Conservation (phyloP, 2,113 vertebrate genomes). For the Centropristis striata region DNA sequence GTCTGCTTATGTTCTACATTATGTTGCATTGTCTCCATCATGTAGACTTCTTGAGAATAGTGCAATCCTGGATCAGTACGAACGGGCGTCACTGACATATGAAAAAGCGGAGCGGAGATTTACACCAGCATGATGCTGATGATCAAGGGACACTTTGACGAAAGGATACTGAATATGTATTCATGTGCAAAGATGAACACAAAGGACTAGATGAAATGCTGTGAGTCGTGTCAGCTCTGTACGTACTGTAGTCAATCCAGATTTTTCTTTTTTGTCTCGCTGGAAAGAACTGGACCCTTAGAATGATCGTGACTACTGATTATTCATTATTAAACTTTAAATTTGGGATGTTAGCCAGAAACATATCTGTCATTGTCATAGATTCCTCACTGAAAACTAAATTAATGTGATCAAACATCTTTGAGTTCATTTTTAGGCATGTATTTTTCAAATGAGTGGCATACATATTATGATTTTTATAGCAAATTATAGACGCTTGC, state of each 20-base stretch:
- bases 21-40: conserved; percentile 92
- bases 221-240: conserved; percentile 44
- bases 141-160: conserved; percentile 86
- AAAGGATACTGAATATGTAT: conserved; percentile 58
- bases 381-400: conserved; percentile 55
- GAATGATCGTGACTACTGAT: conserved; percentile 22
- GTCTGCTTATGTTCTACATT: conserved; percentile 85
- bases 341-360: conserved; percentile 48
- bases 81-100: conserved; percentile 90
- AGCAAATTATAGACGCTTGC: conserved; percentile 86
- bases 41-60: conserved; percentile 96
- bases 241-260: conserved; percentile 50
- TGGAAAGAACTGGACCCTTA: conserved; percentile 60
- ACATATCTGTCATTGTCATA: conserved; percentile 44
- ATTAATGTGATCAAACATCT: conserved; percentile 69
- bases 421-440: conserved; percentile 89
- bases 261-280: conserved; percentile 50
- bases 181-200: conserved; percentile 53
- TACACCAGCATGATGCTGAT: conserved; percentile 91
- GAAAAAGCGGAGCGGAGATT: conserved; percentile 88
- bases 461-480: conserved; percentile 82
- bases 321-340: conserved; percentile 52
- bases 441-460: conserved; percentile 75
- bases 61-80: conserved; percentile 91
- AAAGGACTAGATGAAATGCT: conserved; percentile 61